phyloP scores from a whole-genome alignment of 2,888 invertebrate genomes.

The Stenolophus ochropezus region DNA sequence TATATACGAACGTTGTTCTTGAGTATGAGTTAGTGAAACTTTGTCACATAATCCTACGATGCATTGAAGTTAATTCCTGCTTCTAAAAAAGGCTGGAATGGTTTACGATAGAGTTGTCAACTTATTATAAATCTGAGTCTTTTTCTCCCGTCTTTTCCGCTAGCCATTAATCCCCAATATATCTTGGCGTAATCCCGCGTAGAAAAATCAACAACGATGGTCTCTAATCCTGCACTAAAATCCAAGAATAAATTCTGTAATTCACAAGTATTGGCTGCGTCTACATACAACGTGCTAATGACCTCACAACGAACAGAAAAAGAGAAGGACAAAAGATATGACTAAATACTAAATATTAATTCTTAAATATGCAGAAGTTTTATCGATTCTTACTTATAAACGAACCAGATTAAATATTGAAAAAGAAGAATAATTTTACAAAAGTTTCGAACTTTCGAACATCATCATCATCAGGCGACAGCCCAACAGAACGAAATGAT shows the following conservation, averaged over 20 bases:
- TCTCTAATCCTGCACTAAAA: background rate
- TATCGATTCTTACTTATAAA: no score
- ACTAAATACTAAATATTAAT: no score
- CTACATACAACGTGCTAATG: background rate
- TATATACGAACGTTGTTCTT: no score
- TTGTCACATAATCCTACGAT: background rate
- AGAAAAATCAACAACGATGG: slow-evolving; percentile 13
- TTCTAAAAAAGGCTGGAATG: background rate
- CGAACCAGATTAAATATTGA: no score
- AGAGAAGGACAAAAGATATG: background rate
- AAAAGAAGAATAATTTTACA: no score
- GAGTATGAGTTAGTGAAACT: no score
- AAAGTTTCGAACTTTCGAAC: no score
- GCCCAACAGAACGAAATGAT: no score
- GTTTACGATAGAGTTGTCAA: background rate
- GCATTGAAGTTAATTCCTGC: background rate
- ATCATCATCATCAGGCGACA: no score
- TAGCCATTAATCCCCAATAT: slow-evolving; percentile 4
- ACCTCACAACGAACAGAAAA: background rate
- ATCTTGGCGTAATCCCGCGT: background rate
- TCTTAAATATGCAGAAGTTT: no score
- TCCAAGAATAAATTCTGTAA: slow-evolving; percentile 3
- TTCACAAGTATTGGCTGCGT: slow-evolving; percentile 7
- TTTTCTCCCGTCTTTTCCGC: background rate
- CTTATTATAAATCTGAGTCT: background rate